phyloP scores from a whole-genome alignment of 2,888 invertebrate genomes.

The Ametastegia equiseti region DNA sequence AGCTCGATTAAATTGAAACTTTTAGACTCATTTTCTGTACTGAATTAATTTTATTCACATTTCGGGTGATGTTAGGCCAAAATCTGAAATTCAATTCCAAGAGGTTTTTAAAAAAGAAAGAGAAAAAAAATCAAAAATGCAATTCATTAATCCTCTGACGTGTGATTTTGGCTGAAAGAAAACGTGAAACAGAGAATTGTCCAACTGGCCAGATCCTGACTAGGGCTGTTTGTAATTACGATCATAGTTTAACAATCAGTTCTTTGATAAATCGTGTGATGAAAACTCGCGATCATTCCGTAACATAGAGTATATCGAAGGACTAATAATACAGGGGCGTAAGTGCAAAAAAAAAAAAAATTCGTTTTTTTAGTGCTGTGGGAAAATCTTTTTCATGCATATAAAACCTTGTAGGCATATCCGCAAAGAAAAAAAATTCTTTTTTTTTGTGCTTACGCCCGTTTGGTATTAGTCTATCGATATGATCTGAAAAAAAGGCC shows the following conservation, averaged over 20 bases:
- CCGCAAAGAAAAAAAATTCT: constrained; percentile 37
- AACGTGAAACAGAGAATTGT: background rate
- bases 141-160: background rate
- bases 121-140: background rate
- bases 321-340: no score
- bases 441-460: no score
- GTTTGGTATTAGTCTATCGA: no score
- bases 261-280: background rate
- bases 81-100: background rate
- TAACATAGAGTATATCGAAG: constrained; percentile 2
- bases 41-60: background rate
- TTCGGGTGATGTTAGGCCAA: background rate
- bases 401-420: no score
- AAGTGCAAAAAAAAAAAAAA: background rate
- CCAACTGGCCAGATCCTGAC: background rate
- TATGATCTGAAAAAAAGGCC: constrained; percentile 47
- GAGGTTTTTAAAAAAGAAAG: background rate
- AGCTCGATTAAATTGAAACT: background rate
- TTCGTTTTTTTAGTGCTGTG: no score
- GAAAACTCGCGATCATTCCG: background rate
- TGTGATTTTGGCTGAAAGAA: background rate
- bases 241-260: background rate
- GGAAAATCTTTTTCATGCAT: no score
- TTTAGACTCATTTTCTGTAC: background rate
- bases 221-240: background rate